Percentiles rank a stretch among this genome's conserved stretches.
Conservation (phyloP, 2,797 vertebrate genomes). For the Eulemur albifrons region DNA sequence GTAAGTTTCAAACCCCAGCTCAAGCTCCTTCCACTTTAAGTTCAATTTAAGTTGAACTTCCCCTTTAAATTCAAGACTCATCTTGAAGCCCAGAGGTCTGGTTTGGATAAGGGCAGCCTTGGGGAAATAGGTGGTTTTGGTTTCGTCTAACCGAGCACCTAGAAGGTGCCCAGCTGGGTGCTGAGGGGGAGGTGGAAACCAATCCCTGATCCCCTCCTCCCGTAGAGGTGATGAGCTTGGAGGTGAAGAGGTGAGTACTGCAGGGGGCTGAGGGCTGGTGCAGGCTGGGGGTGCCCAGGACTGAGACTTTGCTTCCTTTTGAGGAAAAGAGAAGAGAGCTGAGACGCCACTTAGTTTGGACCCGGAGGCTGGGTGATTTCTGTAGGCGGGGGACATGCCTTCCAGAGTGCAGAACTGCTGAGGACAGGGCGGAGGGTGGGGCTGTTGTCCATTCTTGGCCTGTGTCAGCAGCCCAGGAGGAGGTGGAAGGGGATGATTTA, state of each 20-base stretch:
- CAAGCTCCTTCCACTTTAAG: neutral
- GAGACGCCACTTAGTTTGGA: neutral
- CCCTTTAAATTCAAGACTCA: neutral
- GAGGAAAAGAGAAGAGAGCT: neutral
- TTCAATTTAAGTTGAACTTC: neutral
- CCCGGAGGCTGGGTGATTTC: neutral
- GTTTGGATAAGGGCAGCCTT: neutral
- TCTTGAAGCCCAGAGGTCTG: neutral
- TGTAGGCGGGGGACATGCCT: rapidly evolving
- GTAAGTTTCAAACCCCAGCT: neutral
- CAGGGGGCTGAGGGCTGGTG: rapidly evolving
- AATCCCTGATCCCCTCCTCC: rapidly evolving
- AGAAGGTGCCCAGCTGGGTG: neutral
- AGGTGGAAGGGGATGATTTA: neutral
- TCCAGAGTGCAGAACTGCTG: neutral
- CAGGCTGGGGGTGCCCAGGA: neutral
- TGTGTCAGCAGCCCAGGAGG: neutral
- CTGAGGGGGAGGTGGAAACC: neutral
- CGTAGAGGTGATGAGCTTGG: neutral
- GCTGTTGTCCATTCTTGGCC: neutral
- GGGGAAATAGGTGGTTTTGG: neutral
- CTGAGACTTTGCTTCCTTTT: neutral
- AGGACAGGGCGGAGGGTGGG: neutral
- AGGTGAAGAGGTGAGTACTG: neutral
- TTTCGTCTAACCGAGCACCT: neutral